Base-by-base conservation (phyloP, 1,140 invertebrate genomes). In the Drosophila erecta region DNA sequence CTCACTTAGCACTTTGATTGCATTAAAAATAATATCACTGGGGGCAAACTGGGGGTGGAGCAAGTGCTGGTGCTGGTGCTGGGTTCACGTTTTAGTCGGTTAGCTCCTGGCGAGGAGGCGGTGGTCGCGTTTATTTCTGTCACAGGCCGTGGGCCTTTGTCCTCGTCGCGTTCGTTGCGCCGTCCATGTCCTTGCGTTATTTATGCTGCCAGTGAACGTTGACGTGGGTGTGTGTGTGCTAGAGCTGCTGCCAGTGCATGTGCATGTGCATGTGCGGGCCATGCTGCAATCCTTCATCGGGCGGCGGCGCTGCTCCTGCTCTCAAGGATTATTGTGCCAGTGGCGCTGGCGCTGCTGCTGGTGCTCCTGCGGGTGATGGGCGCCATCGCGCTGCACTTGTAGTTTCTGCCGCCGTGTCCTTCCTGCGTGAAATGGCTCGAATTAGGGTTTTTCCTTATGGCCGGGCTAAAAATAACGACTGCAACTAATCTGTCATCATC, bases 121-220 rank as follows among this genome's bases (percentile, higher is more conserved):
- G 38, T 54, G 56, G 55, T 69, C 49, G 54, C 70, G 62, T 67
- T 80, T 83, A 57, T 79, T 83, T 79, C 37, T 76, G 60, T 64
- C 70, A 59, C 77, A 70, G 66, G 66, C 59, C 73, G 58, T 80
- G 76, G 62, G 76, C 61, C 53, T 70, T 49, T 78, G 70, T 78
- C 69, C 73, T 81, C 67, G 73, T 58, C 75, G 79, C 62, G 78
- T 81, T 81, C 77, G 78, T 76, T 80, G 77, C 80, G 76, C 80
- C 78, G 66, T 76, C 74, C 71, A 83, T 79, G 84, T 89, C 84
- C 84, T 87, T 87, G 84, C 69, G 76, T 87, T 87, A 89, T 87
- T 87, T 89, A 79, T 87, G 86, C 53, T 61, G 46, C 51, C 50
- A 53, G 62, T 74, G 35, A 43, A 17, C 47, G 27, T 33, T 10